Evolutionary conservation across 2,888 invertebrate species (phyloP), one percentile per base, ranked within the genome.

Genomic region (Oxystoma pomonae): DNA sequence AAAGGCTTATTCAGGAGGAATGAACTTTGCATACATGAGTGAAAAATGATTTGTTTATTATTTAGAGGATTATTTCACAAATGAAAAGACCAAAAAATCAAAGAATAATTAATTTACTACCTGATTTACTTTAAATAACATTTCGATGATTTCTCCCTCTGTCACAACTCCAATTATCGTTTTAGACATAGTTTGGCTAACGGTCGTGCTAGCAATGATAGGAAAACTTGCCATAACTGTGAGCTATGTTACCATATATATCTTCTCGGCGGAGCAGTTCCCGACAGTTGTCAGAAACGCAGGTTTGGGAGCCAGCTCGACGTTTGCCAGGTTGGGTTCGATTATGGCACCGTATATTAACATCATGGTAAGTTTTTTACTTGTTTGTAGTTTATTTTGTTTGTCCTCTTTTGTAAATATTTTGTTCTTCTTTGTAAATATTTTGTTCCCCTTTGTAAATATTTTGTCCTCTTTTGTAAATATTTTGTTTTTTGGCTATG

Each of bases 261-360:
- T 90, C 57, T 89, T 89, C 75, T 87, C 90, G 0, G 87, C 89
- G 1, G 90, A 90, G 78, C 89, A 89, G 75, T 90, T 89, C 72
- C 90, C 90, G n/a, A 90, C 90, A 5, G 88, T 89, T 17, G 86
- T 90, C 57, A 79, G 87, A 68, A 87, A 87, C 71, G 85, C 85
- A 55, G 87, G 85, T 22, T 78, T 87, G 52, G 88, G 88, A 12
- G 85, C 86, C 5, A 84, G 85, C 55, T 87, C 87, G 1, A 86
- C 86, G 64, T 84, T 84, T 68, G 87, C 87, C 7, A 78, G 87
- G 65, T 77, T 87, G 53, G 87, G 87, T 9, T 87, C 87, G 51
- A 84, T 87, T 57, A 77, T 86, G 20, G 86, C 87, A 1, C 86
- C 87, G 12, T 84, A 85, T 67, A 81, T 86, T 59, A 85, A 85